phyloP scores from a whole-genome alignment of 2,888 invertebrate genomes.

The Chloroclysta siterata region DNA sequence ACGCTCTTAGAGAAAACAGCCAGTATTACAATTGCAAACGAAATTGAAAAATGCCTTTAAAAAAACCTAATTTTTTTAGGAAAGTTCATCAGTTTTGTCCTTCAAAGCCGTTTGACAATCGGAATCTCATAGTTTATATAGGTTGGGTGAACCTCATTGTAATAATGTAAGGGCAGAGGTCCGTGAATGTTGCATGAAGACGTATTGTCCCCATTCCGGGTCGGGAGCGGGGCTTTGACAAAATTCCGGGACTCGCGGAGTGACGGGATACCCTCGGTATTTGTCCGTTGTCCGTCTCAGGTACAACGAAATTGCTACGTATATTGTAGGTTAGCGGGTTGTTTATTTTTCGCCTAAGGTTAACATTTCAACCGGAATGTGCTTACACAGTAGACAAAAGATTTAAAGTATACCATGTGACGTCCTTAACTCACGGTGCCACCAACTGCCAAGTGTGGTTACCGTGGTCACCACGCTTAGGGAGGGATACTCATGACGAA shows the following conservation, averaged over 20 bases:
- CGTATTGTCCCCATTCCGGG: conserved; percentile 67
- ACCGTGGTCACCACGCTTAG: too few relatives aligned
- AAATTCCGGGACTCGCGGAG: conserved; percentile 57
- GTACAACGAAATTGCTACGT: conserved; percentile 39
- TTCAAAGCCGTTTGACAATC: conserved; percentile 47
- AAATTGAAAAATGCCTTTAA: conserved; percentile 23
- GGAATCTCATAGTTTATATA: conserved; percentile 67
- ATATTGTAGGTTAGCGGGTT: conserved; percentile 34
- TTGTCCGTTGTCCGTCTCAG: conserved; percentile 38
- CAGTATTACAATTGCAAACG: neutral
- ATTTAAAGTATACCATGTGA: too few relatives aligned
- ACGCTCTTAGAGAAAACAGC: conserved; percentile 48
- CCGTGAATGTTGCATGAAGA: conserved; percentile 75
- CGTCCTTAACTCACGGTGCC: too few relatives aligned
- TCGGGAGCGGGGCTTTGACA: conserved; percentile 68
- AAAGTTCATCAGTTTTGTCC: conserved; percentile 42
- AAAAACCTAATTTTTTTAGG: conserved; percentile 38
- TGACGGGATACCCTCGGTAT: conserved; percentile 40
- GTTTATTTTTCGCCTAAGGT: conserved; percentile 31
- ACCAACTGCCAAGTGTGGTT: too few relatives aligned
- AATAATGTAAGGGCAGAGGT: conserved; percentile 63
- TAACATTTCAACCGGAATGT: conserved; percentile 18
- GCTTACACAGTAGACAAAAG: neutral
- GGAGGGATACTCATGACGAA: too few relatives aligned
- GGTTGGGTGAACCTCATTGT: conserved; percentile 59